These are phyloP conservation scores for Ammospiza maritima DNA, from an alignment of 2,797 vertebrate species.

Conservation along the genomic window DNA sequence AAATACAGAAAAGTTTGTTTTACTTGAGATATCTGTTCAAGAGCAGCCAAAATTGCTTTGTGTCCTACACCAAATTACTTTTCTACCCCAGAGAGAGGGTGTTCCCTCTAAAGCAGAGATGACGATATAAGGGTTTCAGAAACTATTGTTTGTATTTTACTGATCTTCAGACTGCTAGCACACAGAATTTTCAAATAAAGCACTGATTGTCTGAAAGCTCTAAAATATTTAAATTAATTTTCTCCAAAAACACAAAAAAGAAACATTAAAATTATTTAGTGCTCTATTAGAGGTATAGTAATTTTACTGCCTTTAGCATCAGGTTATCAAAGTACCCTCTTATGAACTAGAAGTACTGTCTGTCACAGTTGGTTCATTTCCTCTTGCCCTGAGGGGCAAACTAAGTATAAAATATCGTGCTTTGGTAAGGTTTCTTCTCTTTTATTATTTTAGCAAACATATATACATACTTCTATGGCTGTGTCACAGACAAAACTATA, in stretches of 20 bases:
- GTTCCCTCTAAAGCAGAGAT: conserved; percentile 37
- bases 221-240: background rate
- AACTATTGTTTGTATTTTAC: background rate
- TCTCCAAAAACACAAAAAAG: background rate
- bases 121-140: conserved; percentile 1
- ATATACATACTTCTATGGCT: background rate
- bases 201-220: background rate
- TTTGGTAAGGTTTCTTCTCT: background rate
- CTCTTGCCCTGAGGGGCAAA: background rate
- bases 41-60: conserved; percentile 7
- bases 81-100: conserved; percentile 47
- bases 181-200: background rate
- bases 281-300: background rate
- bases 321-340: background rate
- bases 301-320: background rate
- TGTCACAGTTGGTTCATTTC: background rate
- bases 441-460: background rate
- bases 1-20: conserved; percentile 26
- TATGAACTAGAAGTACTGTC: background rate
- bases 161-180: background rate
- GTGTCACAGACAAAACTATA: background rate
- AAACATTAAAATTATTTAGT: background rate
- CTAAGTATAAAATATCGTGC: background rate
- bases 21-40: background rate
- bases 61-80: conserved; percentile 5